Conservation (phyloP, 2,113 vertebrate species). For the Elephantulus edwardii region DNA sequence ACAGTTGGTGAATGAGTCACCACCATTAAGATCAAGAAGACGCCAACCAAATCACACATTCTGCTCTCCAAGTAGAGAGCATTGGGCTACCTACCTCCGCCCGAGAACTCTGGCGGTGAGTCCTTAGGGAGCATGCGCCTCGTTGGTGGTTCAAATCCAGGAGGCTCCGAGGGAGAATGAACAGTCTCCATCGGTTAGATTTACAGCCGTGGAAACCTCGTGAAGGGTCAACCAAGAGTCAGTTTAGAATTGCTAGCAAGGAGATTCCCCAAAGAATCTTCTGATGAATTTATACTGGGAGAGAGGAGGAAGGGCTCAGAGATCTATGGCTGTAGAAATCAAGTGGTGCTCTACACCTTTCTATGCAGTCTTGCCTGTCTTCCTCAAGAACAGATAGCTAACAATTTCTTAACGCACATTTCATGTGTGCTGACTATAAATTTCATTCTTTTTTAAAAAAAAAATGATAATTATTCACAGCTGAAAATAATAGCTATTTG, state of each 20-base stretch:
- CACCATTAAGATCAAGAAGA: not conserved
- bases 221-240: too few relatives aligned
- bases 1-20: not conserved
- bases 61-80: not conserved
- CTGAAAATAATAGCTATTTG: slow-evolving; percentile 52
- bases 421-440: not conserved
- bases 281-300: not conserved
- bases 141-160: too few relatives aligned
- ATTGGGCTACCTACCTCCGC: not conserved
- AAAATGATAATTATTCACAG: slow-evolving; percentile 56
- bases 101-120: too few relatives aligned
- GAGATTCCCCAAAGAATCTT: too few relatives aligned
- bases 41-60: not conserved
- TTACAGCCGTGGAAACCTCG: too few relatives aligned
- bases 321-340: slow-evolving; percentile 20
- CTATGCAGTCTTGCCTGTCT: not conserved
- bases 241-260: too few relatives aligned
- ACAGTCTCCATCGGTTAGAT: too few relatives aligned
- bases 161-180: too few relatives aligned
- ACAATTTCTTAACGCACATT: slow-evolving; percentile 42
- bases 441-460: not conserved
- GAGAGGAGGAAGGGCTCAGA: not conserved
- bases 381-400: slow-evolving; percentile 33
- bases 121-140: too few relatives aligned
- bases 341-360: not conserved